Base-by-base conservation (phyloP, 2,888 invertebrate species). In the Andrena trimmerana region DNA sequence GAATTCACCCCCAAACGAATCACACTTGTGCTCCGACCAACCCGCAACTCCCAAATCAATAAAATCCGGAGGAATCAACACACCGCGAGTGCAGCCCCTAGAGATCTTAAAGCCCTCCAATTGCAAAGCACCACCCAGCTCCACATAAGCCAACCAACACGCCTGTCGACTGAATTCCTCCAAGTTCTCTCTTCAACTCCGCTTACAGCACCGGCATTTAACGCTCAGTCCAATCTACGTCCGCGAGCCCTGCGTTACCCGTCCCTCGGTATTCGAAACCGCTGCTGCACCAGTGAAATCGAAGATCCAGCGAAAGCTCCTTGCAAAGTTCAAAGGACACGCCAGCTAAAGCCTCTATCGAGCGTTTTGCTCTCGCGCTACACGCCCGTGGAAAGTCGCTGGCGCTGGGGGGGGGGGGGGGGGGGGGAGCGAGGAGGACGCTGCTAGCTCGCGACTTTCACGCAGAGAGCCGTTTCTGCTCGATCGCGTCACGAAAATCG, bases 401-500 rank as follows among this genome's bases (percentile, higher is more conserved):
- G 59, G 7, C 27, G 29, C 69, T 3, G 62, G 57, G 65, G 59
- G 74, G 20, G 20, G 62, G 57, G 65, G 59, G 78, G 20, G 20
- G 62, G 57, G 65, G 59, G 78, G 65, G 59, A 74, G 65, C 42
- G 62, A 73, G 70, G 68, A 63, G 73, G 50, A 72, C 70, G 78
- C 57, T 31, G 83, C 65, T 68, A 63, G 50, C 68, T 57, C 60
- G 52, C 73, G 83, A 85, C 86, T 86, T 86, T 86, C 86, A 86
- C 86, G 87, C 78, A 80, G 86, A 63, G 33, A 63, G 33, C 50
- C 62, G 78, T 84, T 87, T 81, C 82, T 82, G 80, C 76, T 85
- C 77, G 87, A 85, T 83, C 82, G 85, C 86, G 80, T 83, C 74
- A 81, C 80, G 85, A 87, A 85, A 87, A 87, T 87, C 74, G 84